A percentile compares a stretch with the other conserved stretches of the same genome.
Conservation (phyloP, 2,797 vertebrate genomes). For the Gymnoscopelus braueri region DNA sequence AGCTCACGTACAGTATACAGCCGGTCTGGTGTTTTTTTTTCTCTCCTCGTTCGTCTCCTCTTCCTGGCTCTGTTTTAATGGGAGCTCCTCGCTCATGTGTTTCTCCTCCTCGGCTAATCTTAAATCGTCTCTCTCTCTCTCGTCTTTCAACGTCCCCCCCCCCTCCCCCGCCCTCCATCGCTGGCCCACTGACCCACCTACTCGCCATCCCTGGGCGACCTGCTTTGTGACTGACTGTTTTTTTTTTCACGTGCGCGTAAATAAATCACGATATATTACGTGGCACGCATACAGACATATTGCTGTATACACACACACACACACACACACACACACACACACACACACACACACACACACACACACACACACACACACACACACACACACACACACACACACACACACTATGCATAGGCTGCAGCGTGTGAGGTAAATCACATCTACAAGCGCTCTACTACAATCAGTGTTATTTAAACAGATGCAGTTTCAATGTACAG, state of each 20-base stretch:
- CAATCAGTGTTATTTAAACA: too few relatives aligned
- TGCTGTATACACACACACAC: too few relatives aligned
- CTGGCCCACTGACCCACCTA: slow-evolving; percentile 66
- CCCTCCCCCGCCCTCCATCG: slow-evolving; percentile 20
- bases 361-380: too few relatives aligned
- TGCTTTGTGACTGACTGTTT: slow-evolving; percentile 24
- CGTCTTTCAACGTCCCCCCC: background rate
- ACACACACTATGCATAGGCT: too few relatives aligned
- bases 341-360: too few relatives aligned
- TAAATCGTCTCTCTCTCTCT: slow-evolving; percentile 10
- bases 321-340: too few relatives aligned
- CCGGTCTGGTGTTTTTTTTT: background rate
- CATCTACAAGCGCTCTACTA: too few relatives aligned
- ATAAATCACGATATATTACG: too few relatives aligned
- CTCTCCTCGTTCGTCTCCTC: background rate
- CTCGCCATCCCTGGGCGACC: slow-evolving; percentile 47
- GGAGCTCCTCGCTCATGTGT: background rate
- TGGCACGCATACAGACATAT: background rate
- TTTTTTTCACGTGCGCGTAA: too few relatives aligned
- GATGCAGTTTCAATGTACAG: too few relatives aligned
- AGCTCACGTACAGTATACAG: background rate
- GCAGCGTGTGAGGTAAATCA: too few relatives aligned
- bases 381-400: too few relatives aligned
- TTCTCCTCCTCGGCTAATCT: slow-evolving; percentile 25
- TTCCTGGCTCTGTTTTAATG: slow-evolving; percentile 18